Evolutionary conservation across 2,888 invertebrate species (phyloP).

Genomic region (Agrilus cyanescens): DNA sequence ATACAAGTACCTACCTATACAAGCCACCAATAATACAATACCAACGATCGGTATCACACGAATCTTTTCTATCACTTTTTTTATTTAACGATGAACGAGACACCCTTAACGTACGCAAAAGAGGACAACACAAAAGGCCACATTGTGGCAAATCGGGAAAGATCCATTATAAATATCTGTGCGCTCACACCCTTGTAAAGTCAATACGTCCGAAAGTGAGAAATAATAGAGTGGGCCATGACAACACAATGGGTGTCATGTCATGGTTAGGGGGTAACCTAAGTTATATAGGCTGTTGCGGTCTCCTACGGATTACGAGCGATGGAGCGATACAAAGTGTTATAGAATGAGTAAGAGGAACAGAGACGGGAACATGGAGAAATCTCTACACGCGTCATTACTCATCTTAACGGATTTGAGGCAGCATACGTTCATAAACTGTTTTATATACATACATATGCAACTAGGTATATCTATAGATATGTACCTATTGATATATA

Average conservation of each 20-base stretch:
- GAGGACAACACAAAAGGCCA: slow-evolving; percentile 4
- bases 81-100: no score
- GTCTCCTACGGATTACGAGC: slow-evolving; percentile 9
- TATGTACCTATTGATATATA: not conserved
- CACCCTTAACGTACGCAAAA: slow-evolving; percentile 3
- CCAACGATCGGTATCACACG: no score
- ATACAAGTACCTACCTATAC: no score
- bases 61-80: no score
- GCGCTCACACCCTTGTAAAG: slow-evolving; percentile 28
- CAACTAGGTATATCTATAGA: not conserved
- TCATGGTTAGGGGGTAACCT: slow-evolving; percentile 21
- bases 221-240: slow-evolving; percentile 33
- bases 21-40: no score
- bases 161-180: slow-evolving; percentile 10
- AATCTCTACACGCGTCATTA: slow-evolving; percentile 15
- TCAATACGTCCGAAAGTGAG: slow-evolving; percentile 34
- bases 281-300: slow-evolving; percentile 10
- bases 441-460: not conserved
- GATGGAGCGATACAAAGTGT: not conserved
- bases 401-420: slow-evolving; percentile 18
- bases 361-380: no score
- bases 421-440: not conserved
- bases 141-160: slow-evolving; percentile 8
- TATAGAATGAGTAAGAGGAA: no score
- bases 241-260: slow-evolving; percentile 33